phyloP scores from a whole-genome alignment of 2,113 vertebrate genomes.

The Amazona vittata region DNA sequence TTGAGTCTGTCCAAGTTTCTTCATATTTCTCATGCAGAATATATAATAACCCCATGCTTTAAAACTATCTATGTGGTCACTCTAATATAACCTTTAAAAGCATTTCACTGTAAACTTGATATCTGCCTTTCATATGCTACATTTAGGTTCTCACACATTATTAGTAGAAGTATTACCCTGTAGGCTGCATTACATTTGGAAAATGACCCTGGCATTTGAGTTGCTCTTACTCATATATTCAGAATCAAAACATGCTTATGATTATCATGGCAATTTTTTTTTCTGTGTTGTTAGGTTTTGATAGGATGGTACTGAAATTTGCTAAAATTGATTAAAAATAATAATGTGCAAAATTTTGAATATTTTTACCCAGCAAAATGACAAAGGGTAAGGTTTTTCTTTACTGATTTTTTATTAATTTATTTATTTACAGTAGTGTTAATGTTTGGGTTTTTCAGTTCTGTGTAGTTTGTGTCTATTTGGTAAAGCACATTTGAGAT shows the following conservation, averaged over 20 bases:
- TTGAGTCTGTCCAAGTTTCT: background rate
- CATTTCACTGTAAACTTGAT: background rate
- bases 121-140: background rate
- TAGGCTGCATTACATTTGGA: background rate
- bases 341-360: background rate
- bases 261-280: background rate
- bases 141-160: background rate
- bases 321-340: background rate
- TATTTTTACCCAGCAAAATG: background rate
- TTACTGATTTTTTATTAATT: background rate
- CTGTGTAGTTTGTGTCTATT: background rate
- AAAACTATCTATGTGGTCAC: background rate
- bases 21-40: background rate
- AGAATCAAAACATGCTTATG: background rate
- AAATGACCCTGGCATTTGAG: background rate
- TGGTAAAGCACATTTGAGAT: conserved; percentile 1
- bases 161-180: background rate
- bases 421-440: background rate
- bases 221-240: background rate
- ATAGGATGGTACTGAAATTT: background rate
- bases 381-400: background rate
- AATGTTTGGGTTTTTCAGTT: background rate
- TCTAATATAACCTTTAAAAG: background rate
- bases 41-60: background rate
- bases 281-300: background rate